Evolutionary conservation across 2,113 vertebrate genomes (phyloP).

Genomic region (Oreochromis spilurus): DNA sequence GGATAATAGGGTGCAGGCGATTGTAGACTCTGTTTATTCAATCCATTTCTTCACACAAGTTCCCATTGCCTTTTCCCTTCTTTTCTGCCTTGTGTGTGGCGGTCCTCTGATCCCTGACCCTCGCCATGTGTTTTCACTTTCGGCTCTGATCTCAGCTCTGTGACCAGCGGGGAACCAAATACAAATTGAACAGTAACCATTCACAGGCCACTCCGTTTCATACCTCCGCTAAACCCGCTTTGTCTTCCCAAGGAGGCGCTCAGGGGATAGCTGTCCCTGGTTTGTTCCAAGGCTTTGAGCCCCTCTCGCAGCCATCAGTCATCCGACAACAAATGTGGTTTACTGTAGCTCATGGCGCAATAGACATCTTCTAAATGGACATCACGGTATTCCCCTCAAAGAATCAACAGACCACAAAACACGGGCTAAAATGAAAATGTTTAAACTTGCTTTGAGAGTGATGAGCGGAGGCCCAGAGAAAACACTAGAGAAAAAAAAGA

Average conservation of each 20-base stretch:
- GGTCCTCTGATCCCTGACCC: slow-evolving; percentile 99
- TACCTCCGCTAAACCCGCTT: slow-evolving; percentile 88
- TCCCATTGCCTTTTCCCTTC: slow-evolving; percentile 86
- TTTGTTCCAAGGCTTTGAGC: slow-evolving; percentile 31
- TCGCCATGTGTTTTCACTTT: slow-evolving; percentile 99
- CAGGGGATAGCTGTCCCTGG: slow-evolving; percentile 79
- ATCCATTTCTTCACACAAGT: slow-evolving; percentile 95
- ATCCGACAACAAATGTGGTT: slow-evolving; percentile 21
- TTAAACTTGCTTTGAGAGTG: background rate
- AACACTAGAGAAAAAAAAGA: slow-evolving; percentile 24
- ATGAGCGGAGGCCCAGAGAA: slow-evolving; percentile 33
- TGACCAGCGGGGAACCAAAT: slow-evolving; percentile 99
- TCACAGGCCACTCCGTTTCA: slow-evolving; percentile 92
- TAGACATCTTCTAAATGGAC: slow-evolving; percentile 23
- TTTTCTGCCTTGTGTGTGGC: slow-evolving; percentile 88
- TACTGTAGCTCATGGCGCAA: background rate
- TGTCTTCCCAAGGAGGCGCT: slow-evolving; percentile 80
- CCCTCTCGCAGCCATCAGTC: background rate
- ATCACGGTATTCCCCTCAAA: slow-evolving; percentile 12
- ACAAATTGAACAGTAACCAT: slow-evolving; percentile 99
- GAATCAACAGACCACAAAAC: slow-evolving; percentile 27
- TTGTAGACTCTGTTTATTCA: slow-evolving; percentile 96
- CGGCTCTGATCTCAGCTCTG: slow-evolving; percentile 98
- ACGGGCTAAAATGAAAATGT: background rate
- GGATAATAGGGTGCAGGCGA: slow-evolving; percentile 95